Evolutionary conservation across 2,888 invertebrate species (phyloP), one percentile per base, ranked within the genome.

Genomic region (Lingula anatina): DNA sequence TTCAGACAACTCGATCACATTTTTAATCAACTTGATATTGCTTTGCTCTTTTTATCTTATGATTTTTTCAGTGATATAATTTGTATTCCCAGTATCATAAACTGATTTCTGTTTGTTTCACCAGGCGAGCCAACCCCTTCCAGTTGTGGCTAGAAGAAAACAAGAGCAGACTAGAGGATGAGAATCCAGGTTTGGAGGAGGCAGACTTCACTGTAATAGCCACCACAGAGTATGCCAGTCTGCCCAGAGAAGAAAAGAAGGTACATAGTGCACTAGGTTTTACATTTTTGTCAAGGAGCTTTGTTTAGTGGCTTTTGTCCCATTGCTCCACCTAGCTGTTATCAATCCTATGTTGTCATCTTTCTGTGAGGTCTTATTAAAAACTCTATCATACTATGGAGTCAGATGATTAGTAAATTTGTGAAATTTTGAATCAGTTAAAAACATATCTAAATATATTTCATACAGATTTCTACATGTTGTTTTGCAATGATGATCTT

Each of bases 211-310:
- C 46, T n/a, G 36, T 62, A 26, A 46, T 54, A 25, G 69, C 66
- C n/a, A 63, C 67, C n/a, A 64, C 65, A 45, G 54, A 50, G 45
- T 73, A 69, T 49, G 57, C 65, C 39, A 54, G 59, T 18, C 44
- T 73, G 36, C 50, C 65, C 2, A 65, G 62, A 27, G 69, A 68
- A 23, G 70, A 70, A 31, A 61, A 64, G 61, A 65, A 71, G 67
- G 70, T 71, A 28, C 47, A 43, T 26, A 7, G 24, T 31, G 7
- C n/a, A n/a, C n/a, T n/a, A n/a, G n/a, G n/a, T n/a, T n/a, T n/a
- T n/a, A n/a, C n/a, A n/a, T n/a, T n/a, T n/a, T n/a, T n/a, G n/a
- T n/a, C n/a, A n/a, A n/a, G n/a, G n/a, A n/a, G n/a, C n/a, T n/a
- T n/a, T n/a, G n/a, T n/a, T n/a, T n/a, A n/a, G n/a, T n/a, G n/a